Conservation (phyloP, 2,113 vertebrate species). For the Eclectus roratus region DNA sequence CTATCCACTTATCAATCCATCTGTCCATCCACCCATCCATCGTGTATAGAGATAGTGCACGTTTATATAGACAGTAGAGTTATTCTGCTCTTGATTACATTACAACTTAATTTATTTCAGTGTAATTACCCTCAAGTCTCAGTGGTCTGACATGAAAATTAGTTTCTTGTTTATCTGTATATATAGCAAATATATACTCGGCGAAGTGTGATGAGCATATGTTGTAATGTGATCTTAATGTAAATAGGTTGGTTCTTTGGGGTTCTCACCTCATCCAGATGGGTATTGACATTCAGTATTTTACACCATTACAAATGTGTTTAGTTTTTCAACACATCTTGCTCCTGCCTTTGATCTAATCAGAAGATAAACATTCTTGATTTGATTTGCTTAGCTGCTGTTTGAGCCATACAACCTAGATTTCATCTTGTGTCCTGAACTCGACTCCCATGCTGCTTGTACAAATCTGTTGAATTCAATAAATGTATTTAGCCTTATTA, state of each 20-base stretch:
- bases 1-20: neutral
- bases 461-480: conserved; percentile 49
- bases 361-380: conserved; percentile 55
- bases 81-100: neutral
- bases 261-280: conserved; percentile 51
- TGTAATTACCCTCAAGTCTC: neutral
- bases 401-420: conserved; percentile 24
- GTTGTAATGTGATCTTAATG: conserved; percentile 26
- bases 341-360: conserved; percentile 41
- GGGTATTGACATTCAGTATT: conserved; percentile 31
- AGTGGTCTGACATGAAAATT: neutral
- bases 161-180: neutral
- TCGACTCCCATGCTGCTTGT: conserved; percentile 25
- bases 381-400: conserved; percentile 60
- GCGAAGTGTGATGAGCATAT: neutral
- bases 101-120: neutral
- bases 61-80: neutral
- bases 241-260: conserved; percentile 34
- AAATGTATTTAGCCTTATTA: conserved; percentile 59
- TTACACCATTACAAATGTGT: conserved; percentile 6
- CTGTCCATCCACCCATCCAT: neutral
- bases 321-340: conserved; percentile 56
- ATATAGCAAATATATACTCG: neutral
- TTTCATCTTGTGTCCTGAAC: conserved; percentile 49
- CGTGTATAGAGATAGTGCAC: accelerated